phyloP scores from a whole-genome alignment of 2,113 vertebrate genomes.

The Serilophus lunatus region DNA sequence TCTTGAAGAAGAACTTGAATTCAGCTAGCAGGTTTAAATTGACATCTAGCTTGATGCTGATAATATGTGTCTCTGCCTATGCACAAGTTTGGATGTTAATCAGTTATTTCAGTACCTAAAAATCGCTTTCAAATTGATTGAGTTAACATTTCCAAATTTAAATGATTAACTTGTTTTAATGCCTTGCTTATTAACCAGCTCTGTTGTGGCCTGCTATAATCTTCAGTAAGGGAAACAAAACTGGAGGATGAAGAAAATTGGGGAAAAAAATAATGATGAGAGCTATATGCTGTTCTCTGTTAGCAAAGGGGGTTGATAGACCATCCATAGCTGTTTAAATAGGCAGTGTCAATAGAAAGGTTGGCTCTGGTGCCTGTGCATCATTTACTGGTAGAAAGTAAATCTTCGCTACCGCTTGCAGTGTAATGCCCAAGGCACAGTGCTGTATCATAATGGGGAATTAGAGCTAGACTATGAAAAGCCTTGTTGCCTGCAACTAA shows the following conservation, averaged over 20 bases:
- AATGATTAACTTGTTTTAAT: not conserved
- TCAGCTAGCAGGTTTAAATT: not conserved
- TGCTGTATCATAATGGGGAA: not conserved
- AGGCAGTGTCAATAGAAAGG: not conserved
- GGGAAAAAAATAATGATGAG: not conserved
- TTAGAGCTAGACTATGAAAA: not conserved
- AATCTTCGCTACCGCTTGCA: not conserved
- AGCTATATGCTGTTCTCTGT: not conserved
- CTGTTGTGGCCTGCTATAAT: not conserved
- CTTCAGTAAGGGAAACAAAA: not conserved
- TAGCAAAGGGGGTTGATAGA: not conserved
- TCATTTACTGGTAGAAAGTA: not conserved
- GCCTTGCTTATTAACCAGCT: not conserved
- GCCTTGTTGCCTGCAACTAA: not conserved
- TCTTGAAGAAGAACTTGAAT: not conserved
- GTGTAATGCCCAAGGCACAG: not conserved
- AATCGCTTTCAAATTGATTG: not conserved
- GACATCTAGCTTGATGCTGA: not conserved
- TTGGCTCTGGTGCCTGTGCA: not conserved
- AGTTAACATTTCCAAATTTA: not conserved
- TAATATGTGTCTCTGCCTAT: not conserved
- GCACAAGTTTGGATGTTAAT: not conserved
- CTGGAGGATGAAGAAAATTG: not conserved
- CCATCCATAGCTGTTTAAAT: not conserved
- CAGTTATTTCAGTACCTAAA: not conserved